Conservation (phyloP, 2,113 vertebrate genomes). For the Corvus moneduloides region DNA sequence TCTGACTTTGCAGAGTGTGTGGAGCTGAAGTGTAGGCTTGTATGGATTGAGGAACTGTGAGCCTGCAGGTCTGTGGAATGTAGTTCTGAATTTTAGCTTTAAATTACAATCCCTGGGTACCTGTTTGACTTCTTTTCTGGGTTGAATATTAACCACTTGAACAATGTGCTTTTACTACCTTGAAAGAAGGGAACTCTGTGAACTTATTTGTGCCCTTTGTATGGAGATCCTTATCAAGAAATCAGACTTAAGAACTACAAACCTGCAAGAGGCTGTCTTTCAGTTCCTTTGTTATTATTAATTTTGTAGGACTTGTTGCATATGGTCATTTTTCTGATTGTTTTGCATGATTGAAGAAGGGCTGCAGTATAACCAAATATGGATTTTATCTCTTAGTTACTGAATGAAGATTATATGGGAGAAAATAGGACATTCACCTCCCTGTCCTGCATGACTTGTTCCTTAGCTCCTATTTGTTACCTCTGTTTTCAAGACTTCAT, state of each 20-base stretch:
- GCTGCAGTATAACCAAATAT: background rate
- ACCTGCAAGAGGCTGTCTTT: background rate
- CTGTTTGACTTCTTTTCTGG: background rate
- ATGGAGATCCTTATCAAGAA: background rate
- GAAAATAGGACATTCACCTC: background rate
- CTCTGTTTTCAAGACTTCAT: background rate
- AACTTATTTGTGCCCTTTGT: background rate
- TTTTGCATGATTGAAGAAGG: background rate
- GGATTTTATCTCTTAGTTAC: background rate
- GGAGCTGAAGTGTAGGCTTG: background rate
- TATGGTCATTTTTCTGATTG: background rate
- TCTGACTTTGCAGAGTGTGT: background rate
- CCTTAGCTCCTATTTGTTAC: fast-evolving
- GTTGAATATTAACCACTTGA: background rate
- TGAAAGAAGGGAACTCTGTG: background rate
- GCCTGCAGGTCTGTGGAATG: background rate
- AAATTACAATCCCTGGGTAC: background rate
- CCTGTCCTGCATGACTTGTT: background rate
- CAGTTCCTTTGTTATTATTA: background rate
- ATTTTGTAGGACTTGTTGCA: background rate
- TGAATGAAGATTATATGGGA: background rate
- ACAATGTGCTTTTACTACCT: background rate
- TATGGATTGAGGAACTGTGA: background rate
- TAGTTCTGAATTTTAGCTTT: background rate
- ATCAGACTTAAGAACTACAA: background rate